A percentile compares a stretch with the other conserved stretches of the same genome.
These are phyloP conservation scores for Mormyrus lacerda DNA, from an alignment of 2,113 vertebrate species.

Conservation along the genomic window DNA sequence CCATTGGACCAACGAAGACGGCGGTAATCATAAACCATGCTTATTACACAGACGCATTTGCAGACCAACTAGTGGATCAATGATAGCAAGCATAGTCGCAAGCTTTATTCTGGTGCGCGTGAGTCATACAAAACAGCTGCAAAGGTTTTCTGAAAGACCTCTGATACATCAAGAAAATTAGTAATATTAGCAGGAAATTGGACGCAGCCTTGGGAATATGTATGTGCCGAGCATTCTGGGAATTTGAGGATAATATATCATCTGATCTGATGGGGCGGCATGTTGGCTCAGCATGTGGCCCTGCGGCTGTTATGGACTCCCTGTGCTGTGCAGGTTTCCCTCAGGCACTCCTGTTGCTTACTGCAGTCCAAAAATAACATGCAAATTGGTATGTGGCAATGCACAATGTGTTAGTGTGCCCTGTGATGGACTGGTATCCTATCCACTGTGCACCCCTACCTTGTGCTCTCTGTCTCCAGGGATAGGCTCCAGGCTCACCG, in stretches of 20 bases:
- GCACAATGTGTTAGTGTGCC: background rate
- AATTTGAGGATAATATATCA: background rate
- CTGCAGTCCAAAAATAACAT: background rate
- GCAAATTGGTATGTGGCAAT: background rate
- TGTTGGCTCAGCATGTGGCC: background rate
- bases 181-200: background rate
- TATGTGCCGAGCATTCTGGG: background rate
- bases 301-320: background rate
- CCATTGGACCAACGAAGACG: slow-evolving; percentile 83
- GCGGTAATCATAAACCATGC: slow-evolving; percentile 58
- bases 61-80: background rate
- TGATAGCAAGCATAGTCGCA: background rate
- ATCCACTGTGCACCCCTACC: background rate
- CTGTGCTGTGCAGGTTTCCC: background rate
- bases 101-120: background rate
- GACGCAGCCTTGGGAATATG: background rate
- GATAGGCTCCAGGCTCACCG: background rate
- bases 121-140: background rate
- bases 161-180: background rate
- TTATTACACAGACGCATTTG: background rate
- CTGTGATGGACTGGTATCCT: background rate
- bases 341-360: background rate
- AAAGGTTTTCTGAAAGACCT: background rate
- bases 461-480: background rate
- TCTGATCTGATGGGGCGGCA: background rate